Base-by-base conservation (phyloP, 64 coral and sea anemone genomes). In the Porites australiensis region DNA sequence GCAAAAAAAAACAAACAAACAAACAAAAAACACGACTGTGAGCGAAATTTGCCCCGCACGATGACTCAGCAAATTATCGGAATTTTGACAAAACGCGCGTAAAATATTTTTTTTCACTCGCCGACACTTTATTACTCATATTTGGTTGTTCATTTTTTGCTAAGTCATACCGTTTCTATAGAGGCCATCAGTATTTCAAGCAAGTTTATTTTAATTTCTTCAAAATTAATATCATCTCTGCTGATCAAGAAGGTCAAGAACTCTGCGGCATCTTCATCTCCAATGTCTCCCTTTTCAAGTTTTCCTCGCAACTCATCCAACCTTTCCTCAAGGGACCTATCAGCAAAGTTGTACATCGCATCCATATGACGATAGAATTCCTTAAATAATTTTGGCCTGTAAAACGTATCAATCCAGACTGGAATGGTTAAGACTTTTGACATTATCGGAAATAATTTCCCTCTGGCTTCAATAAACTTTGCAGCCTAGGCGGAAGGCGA, bases 241-340 rank as follows among this genome's bases (percentile, higher is more conserved):
- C 61, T 74, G 75, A 95, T 80, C n/a, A 95, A 59, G 59, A 95
- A 95, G 4, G 88, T 95, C 80, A 95, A 79, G 16, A 95, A 91
- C 37, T 95, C 93, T 6, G 72, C 80, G 4, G 72, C 88, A 71
- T 44, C 72, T 44, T 95, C 82, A 3, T 95, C 79, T 6, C 58
- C 15, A 6, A 52, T 47, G 43, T 90, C 93, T 47, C 72, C 44
- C 20, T 87, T 75, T 71, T 79, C 72, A 23, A 78, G 72, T 46
- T 79, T 91, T 68, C 58, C 82, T 75, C 37, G 70, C 14, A 91
- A 84, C 74, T 91, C 73, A 7, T 66, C 43, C 88, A 95, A 63
- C 72, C 79, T 91, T 75, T 91, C 53, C 68, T 79, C 50, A 13
- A 95, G 74, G 65, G 80, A 91, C 9, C 5, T 86, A 44, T 95